Evolutionary conservation across 2,797 vertebrate genomes (phyloP), one percentile per base, ranked within the genome.

Genomic region (Neoniphon sammara): DNA sequence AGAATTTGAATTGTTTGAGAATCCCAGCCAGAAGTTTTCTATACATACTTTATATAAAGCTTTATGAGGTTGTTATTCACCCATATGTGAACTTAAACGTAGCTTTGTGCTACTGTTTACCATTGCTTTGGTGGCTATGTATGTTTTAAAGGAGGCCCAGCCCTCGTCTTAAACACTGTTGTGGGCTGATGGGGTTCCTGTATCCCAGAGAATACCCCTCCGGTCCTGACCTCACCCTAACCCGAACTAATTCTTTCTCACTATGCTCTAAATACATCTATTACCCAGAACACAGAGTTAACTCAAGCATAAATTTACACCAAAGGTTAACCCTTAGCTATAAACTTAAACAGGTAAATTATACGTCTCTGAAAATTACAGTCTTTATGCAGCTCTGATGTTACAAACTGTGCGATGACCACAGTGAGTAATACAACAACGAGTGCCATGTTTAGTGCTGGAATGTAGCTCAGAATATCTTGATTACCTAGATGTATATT

Each of bases 331-430:
- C 74, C 78, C 84, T 85, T 76, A 71, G 77, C 81, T 78, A 76
- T 85, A 88, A 87, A 91, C 84, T 75, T 80, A 86, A 91, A 87
- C 89, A 88, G 78, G 73, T 90, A 89, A 91, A 93, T 92, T 85
- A 90, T 72, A 89, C 7, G 74, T 78, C 59, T 87, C 52, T 66
- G 81, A 89, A 34, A 91, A 93, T 92, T 84, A 88, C 80, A 90
- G 88, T 81, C 79, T 88, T 92, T 84, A 84, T 81, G 61, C 55
- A 78, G 66, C 90, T 89, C 87, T 91, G 78, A 91, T 91, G 89
- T 89, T 90, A 92, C 70, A 72, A 88, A 89, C 89, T 90, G 85
- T 80, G 82, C 81, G 75, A 75, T 87, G 87, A 87, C 91, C 90
- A 78, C 80, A 82, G 59, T 86, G 83, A 90, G 87, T 89, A 88